A percentile compares a stretch with the other conserved stretches of the same genome.
phyloP scores from a whole-genome alignment of 1,140 invertebrate species.

The Cydia splendana region DNA sequence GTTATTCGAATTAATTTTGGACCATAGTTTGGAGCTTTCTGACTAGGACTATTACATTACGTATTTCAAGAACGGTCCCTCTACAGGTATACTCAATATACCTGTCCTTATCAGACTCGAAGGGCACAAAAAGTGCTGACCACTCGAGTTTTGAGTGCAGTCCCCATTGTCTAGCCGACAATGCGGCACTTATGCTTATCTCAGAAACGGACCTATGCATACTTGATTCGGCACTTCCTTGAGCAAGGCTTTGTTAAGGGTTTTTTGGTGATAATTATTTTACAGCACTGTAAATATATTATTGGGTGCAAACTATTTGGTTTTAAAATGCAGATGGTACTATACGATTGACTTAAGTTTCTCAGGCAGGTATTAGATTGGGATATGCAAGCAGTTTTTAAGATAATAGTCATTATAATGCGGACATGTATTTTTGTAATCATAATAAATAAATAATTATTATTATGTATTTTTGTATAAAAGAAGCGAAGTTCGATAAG shows the following conservation, averaged over 20 bases:
- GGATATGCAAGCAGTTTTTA: too few species aligned
- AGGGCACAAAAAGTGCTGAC: constrained; percentile 36
- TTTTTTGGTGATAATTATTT: constrained; percentile 29
- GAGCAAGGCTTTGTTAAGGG: background rate
- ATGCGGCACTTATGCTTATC: constrained; percentile 34
- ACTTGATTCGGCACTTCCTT: constrained; percentile 29
- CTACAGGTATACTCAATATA: background rate
- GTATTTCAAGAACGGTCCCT: constrained; percentile 45
- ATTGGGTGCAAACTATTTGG: background rate
- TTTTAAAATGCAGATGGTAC: background rate
- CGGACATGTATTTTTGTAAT: too few species aligned
- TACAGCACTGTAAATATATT: background rate
- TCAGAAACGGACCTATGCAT: constrained; percentile 11
- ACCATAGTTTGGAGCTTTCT: too few species aligned
- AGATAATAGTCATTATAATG: too few species aligned
- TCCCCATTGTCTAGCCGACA: constrained; percentile 31
- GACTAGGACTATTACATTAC: constrained; percentile 40
- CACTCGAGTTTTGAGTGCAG: constrained; percentile 39
- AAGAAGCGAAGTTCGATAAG: too few species aligned
- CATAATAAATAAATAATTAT: too few species aligned
- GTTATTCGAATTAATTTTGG: too few species aligned
- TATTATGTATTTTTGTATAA: too few species aligned
- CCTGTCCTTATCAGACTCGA: constrained; percentile 46
- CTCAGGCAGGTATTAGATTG: too few species aligned
- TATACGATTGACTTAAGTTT: too few species aligned